Evolutionary conservation across 2,797 vertebrate genomes (phyloP), one percentile per base, ranked within the genome.

Genomic region (Garrulus glandarius): DNA sequence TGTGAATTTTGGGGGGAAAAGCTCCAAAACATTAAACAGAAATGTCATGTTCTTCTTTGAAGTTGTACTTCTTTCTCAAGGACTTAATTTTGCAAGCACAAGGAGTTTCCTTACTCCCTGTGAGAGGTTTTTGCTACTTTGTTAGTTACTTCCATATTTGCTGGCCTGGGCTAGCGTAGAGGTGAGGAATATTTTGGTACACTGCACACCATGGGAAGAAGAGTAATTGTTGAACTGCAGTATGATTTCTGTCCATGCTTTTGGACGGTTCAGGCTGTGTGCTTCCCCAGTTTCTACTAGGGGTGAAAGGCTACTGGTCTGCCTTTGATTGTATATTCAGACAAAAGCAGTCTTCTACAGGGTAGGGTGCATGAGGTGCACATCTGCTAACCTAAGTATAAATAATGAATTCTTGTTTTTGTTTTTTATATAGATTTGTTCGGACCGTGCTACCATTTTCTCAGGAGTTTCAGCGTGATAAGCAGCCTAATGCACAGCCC

Each of bases 391-490:
- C 32, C 8, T 5, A 69, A 63, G 24, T 52, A 8, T 71, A 80
- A 87, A 71, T 87, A 67, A 83, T 68, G 9, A 37, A 44, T 43
- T 77, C 9, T 56, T 68, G n/a, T 10, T 77, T n/a, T 74, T 94
- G 49, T 92, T 39, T 77, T 84, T 78, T 10, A 63, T 67, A 17
- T 90, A 99, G 99, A 95, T 99, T 99, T 97, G 99, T 99, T 95
- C 99, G 99, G 79, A 99, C 99, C 2, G 98, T 99, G 80, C 98
- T 99, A 88, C 99, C 99, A 0, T 99, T 99, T 98, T 99, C 99
- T 94, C 99, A 99, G 97, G 99, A 99, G 98, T 99, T 99, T 97
- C 99, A 99, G 96, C 98, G 99, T 83, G 99, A 99, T 98, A 99
- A 99, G 85, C 99, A 99, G 13, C 99, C 99, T 67, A 99, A 99